Percentiles rank a stretch among this genome's conserved stretches.
These are phyloP conservation scores for Clarias magur DNA, from an alignment of 2,113 vertebrate genomes.

Conservation along the genomic window DNA sequence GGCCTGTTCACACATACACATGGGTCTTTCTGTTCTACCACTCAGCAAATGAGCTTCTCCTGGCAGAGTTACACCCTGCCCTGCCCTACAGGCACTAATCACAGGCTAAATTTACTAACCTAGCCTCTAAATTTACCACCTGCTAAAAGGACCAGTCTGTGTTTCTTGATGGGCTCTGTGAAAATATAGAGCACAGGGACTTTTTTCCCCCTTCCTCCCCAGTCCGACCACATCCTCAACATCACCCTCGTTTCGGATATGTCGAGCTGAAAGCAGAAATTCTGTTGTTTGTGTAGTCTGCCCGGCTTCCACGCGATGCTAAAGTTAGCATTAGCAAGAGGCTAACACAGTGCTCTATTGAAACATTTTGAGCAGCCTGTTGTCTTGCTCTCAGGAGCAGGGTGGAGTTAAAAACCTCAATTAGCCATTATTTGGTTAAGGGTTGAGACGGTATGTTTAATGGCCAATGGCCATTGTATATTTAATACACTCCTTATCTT, in stretches of 20 bases:
- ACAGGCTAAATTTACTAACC: constrained; percentile 62
- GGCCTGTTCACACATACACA: constrained; percentile 34
- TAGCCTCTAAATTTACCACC: constrained; percentile 58
- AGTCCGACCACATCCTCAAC: constrained; percentile 56
- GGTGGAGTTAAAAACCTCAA: constrained; percentile 21
- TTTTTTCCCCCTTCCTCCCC: constrained; percentile 25
- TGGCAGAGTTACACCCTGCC: constrained; percentile 53
- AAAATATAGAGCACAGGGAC: constrained; percentile 50
- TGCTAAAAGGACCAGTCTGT: constrained; percentile 62
- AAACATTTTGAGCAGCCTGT: constrained; percentile 40
- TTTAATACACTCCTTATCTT: constrained; percentile 30
- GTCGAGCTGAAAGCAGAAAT: constrained; percentile 52
- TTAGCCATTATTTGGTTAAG: constrained; percentile 45
- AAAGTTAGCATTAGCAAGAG: constrained; percentile 56
- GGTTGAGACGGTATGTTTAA: constrained; percentile 26
- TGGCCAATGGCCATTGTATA: constrained; percentile 41
- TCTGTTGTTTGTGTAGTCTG: constrained; percentile 52
- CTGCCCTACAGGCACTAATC: constrained; percentile 57
- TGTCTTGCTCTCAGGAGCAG: constrained; percentile 45
- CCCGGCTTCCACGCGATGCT: constrained; percentile 44
- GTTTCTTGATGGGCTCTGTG: constrained; percentile 57
- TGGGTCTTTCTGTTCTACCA: constrained; percentile 45
- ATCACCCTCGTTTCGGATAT: constrained; percentile 54
- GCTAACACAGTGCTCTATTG: constrained; percentile 49
- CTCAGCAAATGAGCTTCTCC: constrained; percentile 42